These are phyloP conservation scores for Hirudo medicinalis DNA, from an alignment of 1,140 invertebrate species.

Conservation along the genomic window DNA sequence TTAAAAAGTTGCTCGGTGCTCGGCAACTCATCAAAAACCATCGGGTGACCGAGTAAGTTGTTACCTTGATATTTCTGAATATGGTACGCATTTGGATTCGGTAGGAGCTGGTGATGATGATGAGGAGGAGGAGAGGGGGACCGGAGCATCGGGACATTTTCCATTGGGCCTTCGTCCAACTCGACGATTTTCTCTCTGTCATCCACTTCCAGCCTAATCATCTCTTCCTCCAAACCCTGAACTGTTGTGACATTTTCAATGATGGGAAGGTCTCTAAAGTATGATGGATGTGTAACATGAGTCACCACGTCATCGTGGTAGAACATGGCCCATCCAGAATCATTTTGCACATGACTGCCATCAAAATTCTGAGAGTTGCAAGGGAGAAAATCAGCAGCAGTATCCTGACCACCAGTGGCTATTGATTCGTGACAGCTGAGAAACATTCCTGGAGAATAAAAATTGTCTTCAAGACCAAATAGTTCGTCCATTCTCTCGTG, in stretches of 20 bases:
- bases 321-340: not conserved
- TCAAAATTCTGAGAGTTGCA: not conserved
- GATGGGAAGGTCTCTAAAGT: not conserved
- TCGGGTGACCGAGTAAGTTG: too few species aligned
- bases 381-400: not conserved
- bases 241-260: not conserved
- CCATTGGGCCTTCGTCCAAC: too few species aligned
- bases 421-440: slow-evolving; percentile 3
- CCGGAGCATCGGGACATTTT: too few species aligned
- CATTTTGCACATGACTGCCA: not conserved
- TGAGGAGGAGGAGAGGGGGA: too few species aligned
- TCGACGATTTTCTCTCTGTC: not conserved
- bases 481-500: slow-evolving; percentile 1
- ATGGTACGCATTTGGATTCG: too few species aligned
- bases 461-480: not conserved
- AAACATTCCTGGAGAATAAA: slow-evolving; percentile 8
- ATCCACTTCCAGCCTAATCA: not conserved
- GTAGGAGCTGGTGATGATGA: too few species aligned
- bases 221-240: not conserved
- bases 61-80: too few species aligned
- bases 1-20: too few species aligned
- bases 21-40: too few species aligned
- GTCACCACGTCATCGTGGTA: not conserved
- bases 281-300: not conserved
- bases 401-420: not conserved